Conservation (phyloP, 2,888 invertebrate species). For the Tetheella fluctuosa region DNA sequence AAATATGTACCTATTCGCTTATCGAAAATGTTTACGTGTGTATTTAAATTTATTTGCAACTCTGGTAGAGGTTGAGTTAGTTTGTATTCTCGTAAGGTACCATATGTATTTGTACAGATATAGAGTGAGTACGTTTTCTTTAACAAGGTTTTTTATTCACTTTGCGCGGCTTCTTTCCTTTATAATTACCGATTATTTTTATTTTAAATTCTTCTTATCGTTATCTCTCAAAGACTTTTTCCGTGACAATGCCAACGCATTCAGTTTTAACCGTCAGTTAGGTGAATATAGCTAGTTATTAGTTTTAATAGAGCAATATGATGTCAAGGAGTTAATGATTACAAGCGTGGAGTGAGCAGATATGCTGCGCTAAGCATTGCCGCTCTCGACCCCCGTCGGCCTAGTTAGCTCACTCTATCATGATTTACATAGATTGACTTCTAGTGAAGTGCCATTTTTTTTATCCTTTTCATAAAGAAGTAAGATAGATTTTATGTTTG, state of each 20-base stretch:
- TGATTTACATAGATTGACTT: slow-evolving; percentile 47
- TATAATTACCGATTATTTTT: too few relatives aligned
- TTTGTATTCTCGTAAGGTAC: background rate
- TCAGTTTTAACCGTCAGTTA: slow-evolving; percentile 16
- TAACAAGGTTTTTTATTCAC: background rate
- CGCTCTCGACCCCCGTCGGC: slow-evolving; percentile 56
- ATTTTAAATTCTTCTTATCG: too few relatives aligned
- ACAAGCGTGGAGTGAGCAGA: slow-evolving; percentile 45
- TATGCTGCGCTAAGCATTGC: slow-evolving; percentile 57
- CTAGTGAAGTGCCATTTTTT: background rate
- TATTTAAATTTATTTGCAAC: background rate
- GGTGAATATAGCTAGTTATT: slow-evolving; percentile 14
- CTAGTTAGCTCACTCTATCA: slow-evolving; percentile 50
- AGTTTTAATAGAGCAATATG: slow-evolving; percentile 17
- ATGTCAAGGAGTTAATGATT: slow-evolving; percentile 50
- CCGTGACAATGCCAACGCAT: background rate
- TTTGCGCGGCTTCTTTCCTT: background rate
- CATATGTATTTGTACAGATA: background rate
- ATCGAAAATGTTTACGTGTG: background rate
- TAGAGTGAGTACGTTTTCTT: background rate
- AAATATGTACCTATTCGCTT: background rate
- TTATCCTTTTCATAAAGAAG: too few relatives aligned
- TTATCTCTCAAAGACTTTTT: background rate
- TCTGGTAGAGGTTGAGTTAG: background rate
- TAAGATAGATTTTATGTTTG: too few relatives aligned